These are phyloP conservation scores for Cerceris ruficornis DNA, from an alignment of 2,888 invertebrate genomes.

Conservation along the genomic window DNA sequence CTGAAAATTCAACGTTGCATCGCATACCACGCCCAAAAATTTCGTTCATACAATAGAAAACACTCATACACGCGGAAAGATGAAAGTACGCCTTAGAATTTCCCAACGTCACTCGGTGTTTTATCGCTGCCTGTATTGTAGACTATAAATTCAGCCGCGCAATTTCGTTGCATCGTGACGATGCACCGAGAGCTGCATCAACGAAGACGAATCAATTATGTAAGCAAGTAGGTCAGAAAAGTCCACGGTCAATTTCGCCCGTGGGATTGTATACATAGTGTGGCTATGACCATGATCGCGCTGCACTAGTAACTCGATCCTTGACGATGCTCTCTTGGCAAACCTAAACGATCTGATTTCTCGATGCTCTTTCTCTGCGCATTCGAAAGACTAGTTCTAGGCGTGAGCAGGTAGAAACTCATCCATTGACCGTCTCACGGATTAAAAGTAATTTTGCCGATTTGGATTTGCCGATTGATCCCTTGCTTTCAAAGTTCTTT, in stretches of 20 bases:
- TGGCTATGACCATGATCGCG: constrained; percentile 35
- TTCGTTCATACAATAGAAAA: too few species aligned
- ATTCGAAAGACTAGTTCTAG: constrained; percentile 3
- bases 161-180: constrained; percentile 47
- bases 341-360: constrained; percentile 35
- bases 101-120: background rate
- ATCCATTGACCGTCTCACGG: too few species aligned
- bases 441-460: too few species aligned
- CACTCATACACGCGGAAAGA: too few species aligned
- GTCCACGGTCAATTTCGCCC: constrained; percentile 68
- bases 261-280: constrained; percentile 29
- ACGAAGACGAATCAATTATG: constrained; percentile 66
- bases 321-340: constrained; percentile 16
- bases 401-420: background rate
- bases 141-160: constrained; percentile 32
- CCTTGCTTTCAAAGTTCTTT: too few species aligned
- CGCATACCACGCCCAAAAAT: too few species aligned
- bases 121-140: background rate
- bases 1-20: too few species aligned
- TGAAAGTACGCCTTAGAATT: too few species aligned
- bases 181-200: constrained; percentile 38
- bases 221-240: constrained; percentile 69
- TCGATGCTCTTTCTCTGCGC: constrained; percentile 16
- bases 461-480: too few species aligned
- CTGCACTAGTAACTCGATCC: constrained; percentile 37